A percentile compares a stretch with the other conserved stretches of the same genome.
Evolutionary conservation across 1,140 invertebrate genomes (phyloP).

Genomic region (Lamellibrachia luymesi): DNA sequence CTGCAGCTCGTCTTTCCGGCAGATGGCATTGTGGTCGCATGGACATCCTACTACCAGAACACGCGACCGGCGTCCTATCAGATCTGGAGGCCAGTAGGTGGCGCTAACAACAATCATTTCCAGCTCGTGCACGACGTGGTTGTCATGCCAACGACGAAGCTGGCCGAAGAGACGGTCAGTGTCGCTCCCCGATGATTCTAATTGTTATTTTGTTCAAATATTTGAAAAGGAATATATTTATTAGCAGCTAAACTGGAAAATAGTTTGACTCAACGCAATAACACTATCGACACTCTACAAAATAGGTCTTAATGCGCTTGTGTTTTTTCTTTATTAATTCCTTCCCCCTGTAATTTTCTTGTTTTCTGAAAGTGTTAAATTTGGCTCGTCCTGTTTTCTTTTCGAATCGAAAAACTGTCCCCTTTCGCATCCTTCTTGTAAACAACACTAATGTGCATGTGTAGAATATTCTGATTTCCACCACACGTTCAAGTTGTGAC

Average conservation of each 20-base stretch:
- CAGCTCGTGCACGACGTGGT: not conserved
- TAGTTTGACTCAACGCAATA: not conserved
- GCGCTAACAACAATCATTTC: not conserved
- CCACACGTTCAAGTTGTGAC: too few species aligned
- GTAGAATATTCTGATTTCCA: too few species aligned
- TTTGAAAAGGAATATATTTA: not conserved
- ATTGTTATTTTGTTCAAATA: not conserved
- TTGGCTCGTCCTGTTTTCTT: not conserved
- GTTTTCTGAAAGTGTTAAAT: not conserved
- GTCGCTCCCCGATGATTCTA: not conserved
- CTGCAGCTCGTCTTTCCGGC: not conserved
- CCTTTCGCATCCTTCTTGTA: not conserved
- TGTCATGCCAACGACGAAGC: not conserved
- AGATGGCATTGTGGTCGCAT: not conserved
- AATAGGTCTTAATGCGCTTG: too few species aligned
- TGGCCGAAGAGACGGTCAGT: not conserved
- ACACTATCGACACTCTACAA: not conserved
- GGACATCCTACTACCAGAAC: not conserved
- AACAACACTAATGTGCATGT: not conserved
- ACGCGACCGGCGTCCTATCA: not conserved
- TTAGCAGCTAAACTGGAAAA: not conserved
- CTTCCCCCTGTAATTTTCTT: not conserved
- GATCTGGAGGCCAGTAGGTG: not conserved
- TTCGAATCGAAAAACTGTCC: not conserved
- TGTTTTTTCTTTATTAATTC: not conserved